A percentile compares a stretch with the other conserved stretches of the same genome.
Conservation (phyloP, 2,888 invertebrate genomes). For the Tachina fera region DNA sequence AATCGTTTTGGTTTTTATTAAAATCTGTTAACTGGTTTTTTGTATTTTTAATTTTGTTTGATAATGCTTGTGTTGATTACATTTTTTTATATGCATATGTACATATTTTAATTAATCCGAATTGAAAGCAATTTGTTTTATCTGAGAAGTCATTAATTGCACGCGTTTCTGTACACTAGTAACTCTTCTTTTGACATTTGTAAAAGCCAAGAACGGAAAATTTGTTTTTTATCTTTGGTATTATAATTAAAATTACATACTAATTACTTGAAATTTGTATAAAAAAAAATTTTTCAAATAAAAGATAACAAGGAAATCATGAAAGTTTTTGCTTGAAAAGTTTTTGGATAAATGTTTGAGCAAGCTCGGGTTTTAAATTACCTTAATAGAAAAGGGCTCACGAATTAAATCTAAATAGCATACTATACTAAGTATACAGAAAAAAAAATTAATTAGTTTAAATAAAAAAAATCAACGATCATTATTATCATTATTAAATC, state of each 20-base stretch:
- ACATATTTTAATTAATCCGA: neutral
- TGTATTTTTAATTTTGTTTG: neutral
- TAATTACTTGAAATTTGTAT: too few relatives aligned
- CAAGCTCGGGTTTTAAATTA: too few relatives aligned
- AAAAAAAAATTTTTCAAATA: too few relatives aligned
- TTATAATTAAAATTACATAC: neutral
- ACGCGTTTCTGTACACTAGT: neutral
- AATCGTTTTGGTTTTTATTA: conserved; percentile 56
- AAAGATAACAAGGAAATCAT: too few relatives aligned
- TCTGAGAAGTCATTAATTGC: neutral
- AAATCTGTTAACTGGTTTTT: conserved; percentile 27
- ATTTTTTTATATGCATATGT: neutral
- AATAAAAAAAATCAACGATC: too few relatives aligned
- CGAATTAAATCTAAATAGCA: too few relatives aligned
- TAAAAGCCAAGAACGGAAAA: neutral
- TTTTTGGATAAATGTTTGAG: too few relatives aligned
- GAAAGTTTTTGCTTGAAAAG: too few relatives aligned
- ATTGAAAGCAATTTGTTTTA: neutral
- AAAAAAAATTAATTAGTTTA: too few relatives aligned
- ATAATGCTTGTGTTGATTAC: neutral
- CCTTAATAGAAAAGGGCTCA: too few relatives aligned
- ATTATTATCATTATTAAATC: too few relatives aligned
- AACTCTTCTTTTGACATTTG: neutral
- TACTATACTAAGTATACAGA: too few relatives aligned
- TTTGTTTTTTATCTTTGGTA: neutral